A percentile compares a stretch with the other conserved stretches of the same genome.
Conservation (phyloP, 1,140 invertebrate genomes). For the honey bee (Apis mellifera) region DNA sequence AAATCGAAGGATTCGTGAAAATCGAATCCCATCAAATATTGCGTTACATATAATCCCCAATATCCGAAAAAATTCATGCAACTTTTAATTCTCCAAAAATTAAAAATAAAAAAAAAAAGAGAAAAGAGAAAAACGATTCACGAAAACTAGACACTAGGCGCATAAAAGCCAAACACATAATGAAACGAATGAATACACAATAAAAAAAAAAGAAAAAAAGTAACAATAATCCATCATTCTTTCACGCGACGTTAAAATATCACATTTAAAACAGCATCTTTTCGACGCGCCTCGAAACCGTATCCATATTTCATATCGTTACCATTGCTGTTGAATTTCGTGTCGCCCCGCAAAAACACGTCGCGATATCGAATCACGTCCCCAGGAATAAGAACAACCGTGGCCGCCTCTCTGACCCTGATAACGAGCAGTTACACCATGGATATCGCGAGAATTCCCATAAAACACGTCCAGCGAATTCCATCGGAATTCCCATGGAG, state of each 20-base stretch:
- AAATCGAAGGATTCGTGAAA: no score
- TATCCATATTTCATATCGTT: background rate
- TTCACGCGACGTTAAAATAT: background rate
- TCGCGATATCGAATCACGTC: background rate
- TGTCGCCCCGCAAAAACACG: background rate
- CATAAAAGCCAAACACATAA: no score
- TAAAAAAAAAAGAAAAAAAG: no score
- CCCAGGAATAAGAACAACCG: background rate
- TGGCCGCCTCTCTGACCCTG: background rate
- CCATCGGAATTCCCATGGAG: background rate
- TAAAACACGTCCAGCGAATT: background rate
- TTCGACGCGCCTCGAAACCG: background rate
- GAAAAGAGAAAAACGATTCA: no score
- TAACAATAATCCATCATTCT: background rate
- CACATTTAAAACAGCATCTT: background rate
- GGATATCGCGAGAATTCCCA: constrained; percentile 2
- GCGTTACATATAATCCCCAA: no score
- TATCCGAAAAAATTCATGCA: no score
- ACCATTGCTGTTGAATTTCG: background rate
- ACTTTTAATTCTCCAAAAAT: no score
- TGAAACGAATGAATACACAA: no score
- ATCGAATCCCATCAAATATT: no score
- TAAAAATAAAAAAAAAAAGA: no score
- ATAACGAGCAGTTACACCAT: constrained; percentile 21
- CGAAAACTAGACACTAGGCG: no score